Base-by-base conservation (phyloP, 2,113 vertebrate genomes). In the Hirundichthys speculiger region DNA sequence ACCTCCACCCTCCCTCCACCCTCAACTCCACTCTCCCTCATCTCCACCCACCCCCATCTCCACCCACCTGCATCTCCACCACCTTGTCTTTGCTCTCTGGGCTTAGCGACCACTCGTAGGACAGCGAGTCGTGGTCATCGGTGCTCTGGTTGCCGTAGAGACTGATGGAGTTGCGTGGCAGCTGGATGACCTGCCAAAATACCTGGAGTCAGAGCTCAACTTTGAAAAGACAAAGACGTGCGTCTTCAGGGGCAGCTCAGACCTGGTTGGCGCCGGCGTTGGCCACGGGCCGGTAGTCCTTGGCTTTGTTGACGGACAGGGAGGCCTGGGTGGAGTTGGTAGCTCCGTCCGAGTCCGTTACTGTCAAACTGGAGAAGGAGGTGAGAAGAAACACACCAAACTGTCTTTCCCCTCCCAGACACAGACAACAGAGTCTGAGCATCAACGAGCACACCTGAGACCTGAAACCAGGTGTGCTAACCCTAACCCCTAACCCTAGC, bases 31-130 rank as follows among this genome's bases (percentile, higher is more conserved):
- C n/a, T n/a, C n/a, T n/a, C n/a, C n/a, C n/a, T n/a, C n/a, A n/a
- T n/a, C n/a, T n/a, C n/a, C n/a, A n/a, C n/a, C n/a, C n/a, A n/a
- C n/a, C n/a, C n/a, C n/a, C n/a, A n/a, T n/a, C n/a, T n/a, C n/a
- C 13, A 7, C 92, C 86, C 85, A 98, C 98, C 95, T 99, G 98
- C 98, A 99, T 98, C 86, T 98, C 98, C 88, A 98, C 93, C 85
- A 99, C 98, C 53, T 99, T 99, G 78, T 95, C 96, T 76, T 98
- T 98, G 91, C 96, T 99, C 87, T 92, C 94, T 0, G 95, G 94
- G 70, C 94, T 98, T 60, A 99, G 94, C 3, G 96, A 97, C 98
- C 98, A 99, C 87, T 99, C 97, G 0, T 98, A 99, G 86, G 94
- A 95, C 86, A 94, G 90, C 2, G 94, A 92, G 64, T 96, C 96